These are phyloP conservation scores for Gavia stellata DNA, from an alignment of 2,113 vertebrate genomes.

Conservation along the genomic window DNA sequence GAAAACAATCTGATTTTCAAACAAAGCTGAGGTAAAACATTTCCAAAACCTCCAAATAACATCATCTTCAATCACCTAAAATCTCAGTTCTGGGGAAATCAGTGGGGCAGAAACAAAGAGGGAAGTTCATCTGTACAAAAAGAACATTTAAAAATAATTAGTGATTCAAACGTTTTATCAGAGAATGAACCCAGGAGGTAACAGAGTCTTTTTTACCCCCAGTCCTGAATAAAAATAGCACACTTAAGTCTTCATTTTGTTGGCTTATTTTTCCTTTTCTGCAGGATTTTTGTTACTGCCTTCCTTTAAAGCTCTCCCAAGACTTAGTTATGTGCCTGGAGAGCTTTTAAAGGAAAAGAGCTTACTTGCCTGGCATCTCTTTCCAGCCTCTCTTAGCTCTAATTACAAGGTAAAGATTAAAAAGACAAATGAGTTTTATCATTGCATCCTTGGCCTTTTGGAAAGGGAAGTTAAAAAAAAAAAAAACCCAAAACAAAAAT, in stretches of 20 bases:
- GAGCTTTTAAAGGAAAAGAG: conserved; percentile 19
- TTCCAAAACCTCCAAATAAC: neutral
- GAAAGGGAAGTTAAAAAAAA: neutral
- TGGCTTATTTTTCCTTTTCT: conserved; percentile 43
- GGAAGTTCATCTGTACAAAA: neutral
- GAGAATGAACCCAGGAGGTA: neutral
- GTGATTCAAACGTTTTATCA: conserved; percentile 7
- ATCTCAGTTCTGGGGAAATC: neutral
- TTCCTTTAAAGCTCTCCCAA: conserved; percentile 35
- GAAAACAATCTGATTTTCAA: neutral
- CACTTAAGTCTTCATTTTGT: conserved; percentile 26
- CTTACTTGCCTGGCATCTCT: neutral
- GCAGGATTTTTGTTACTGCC: conserved; percentile 41
- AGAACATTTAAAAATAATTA: neutral
- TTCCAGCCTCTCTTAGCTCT: neutral
- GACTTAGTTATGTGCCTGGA: neutral
- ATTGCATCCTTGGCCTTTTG: neutral
- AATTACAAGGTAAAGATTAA: conserved; percentile 40
- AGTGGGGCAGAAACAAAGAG: neutral
- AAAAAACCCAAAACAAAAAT: neutral
- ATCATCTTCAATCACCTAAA: neutral
- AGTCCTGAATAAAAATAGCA: conserved; percentile 13
- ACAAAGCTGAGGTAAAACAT: neutral
- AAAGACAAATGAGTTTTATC: conserved; percentile 50
- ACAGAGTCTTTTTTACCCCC: neutral